A percentile compares a stretch with the other conserved stretches of the same genome.
Evolutionary conservation across 2,113 vertebrate genomes (phyloP).

Genomic region (Pseudopipra pipra): DNA sequence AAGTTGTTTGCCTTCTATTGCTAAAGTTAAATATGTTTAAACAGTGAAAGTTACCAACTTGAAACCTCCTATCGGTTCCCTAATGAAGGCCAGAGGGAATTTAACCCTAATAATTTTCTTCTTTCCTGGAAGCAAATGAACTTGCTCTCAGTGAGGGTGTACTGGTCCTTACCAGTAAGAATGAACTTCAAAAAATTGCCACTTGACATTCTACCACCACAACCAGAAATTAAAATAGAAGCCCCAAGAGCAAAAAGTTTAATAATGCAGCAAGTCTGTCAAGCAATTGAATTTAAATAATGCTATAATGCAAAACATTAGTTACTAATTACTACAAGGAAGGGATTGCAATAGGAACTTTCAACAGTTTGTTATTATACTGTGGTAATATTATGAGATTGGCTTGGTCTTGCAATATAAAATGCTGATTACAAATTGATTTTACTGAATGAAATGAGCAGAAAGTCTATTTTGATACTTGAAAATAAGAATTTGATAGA

Average conservation of each 20-base stretch:
- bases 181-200: constrained; percentile 44
- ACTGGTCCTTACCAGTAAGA: not conserved
- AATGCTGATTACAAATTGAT: constrained; percentile 43
- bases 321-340: constrained; percentile 44
- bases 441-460: not conserved
- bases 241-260: constrained; percentile 45
- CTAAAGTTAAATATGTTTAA: constrained; percentile 33
- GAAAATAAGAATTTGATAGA: constrained; percentile 13
- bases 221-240: constrained; percentile 31
- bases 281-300: constrained; percentile 45
- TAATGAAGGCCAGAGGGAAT: constrained; percentile 55
- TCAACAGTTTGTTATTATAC: constrained; percentile 28
- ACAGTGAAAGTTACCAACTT: constrained; percentile 3
- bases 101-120: constrained; percentile 15
- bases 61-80: not conserved
- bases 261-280: constrained; percentile 24
- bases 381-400: not conserved
- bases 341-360: constrained; percentile 13
- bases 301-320: not conserved
- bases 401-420: not conserved
- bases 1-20: constrained; percentile 5
- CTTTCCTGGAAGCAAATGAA: constrained; percentile 1
- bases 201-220: constrained; percentile 34
- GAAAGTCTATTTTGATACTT: not conserved
- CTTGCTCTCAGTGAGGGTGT: not conserved